Evolutionary conservation across 1,140 invertebrate genomes (phyloP), one percentile per base, ranked within the genome.

Genomic region (Drosophila trapezifrons): DNA sequence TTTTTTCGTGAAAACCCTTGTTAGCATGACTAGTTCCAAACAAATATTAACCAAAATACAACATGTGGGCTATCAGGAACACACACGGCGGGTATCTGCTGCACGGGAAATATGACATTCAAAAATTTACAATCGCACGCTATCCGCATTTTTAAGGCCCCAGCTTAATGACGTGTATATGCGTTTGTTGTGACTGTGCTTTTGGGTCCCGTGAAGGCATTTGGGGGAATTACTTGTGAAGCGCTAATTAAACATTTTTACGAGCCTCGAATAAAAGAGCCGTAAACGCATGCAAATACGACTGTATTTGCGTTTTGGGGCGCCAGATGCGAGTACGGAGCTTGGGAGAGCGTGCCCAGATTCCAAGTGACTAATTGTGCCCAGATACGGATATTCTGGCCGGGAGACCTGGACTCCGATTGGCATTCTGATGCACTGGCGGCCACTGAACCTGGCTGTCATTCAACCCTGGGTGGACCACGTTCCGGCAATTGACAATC

Each of bases 221-320:
- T 75, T 54, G 18, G 4, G 29, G 2, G 42, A 84, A 84, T 85
- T 60, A 84, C 73, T 76, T 69, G 69, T 63, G 60, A 80, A 83
- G 57, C 58, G 73, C 80, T 90, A 84, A 87, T 87, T 87, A 87
- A 84, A 80, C 73, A 63, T 55, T 89, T 89, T 87, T 78, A 89
- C 72, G 67, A 32, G 49, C 76, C 45, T 67, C 64, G 49, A 84
- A 90, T 80, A 80, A 87, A 90, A 78, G 32, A 65, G 62, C 78
- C 84, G 67, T 89, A 78, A 87, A 80, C 57, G 58, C 51, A 75
- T 78, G 70, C 49, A 64, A 60, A 76, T 80, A 42, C 20, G 51
- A 20, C 29, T 52, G 7, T 38, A 60, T 59, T 71, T 55, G 56
- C 51, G 64, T 40, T 18, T n/a, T 35, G 10, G 60, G 56, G 4